Percentiles rank a stretch among this genome's conserved stretches.
Conservation (phyloP, 2,797 vertebrate genomes). For the Taeniopygia guttata region DNA sequence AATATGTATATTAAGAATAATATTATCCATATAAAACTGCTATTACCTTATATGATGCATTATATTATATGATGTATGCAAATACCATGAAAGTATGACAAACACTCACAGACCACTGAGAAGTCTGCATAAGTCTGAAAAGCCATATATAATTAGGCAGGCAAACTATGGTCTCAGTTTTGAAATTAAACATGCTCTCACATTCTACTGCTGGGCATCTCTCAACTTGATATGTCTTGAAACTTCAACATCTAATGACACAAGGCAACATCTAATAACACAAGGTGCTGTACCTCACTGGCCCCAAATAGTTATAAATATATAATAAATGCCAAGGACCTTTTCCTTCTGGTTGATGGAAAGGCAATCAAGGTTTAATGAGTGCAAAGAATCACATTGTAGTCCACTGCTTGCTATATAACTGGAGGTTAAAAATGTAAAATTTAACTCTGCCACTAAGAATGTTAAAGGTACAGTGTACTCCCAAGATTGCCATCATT, state of each 20-base stretch:
- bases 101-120: background rate
- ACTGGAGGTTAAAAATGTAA: conserved; percentile 37
- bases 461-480: background rate
- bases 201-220: background rate
- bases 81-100: background rate
- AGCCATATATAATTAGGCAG: background rate
- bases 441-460: conserved; percentile 30
- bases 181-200: background rate
- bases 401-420: conserved; percentile 18
- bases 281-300: background rate
- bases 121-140: background rate
- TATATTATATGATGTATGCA: background rate
- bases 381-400: conserved; percentile 8
- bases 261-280: background rate
- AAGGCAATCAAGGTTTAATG: conserved; percentile 52
- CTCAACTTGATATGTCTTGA: background rate
- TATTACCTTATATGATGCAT: background rate
- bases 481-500: background rate
- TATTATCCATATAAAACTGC: background rate
- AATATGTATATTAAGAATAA: background rate
- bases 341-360: conserved; percentile 16
- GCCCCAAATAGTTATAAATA: conserved; percentile 5
- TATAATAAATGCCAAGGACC: conserved; percentile 17
- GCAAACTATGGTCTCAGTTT: background rate
- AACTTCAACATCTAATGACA: background rate